Percentiles rank a stretch among this genome's conserved stretches.
These are phyloP conservation scores for Dendrolimus houi DNA, from an alignment of 2,888 invertebrate species.

Conservation along the genomic window DNA sequence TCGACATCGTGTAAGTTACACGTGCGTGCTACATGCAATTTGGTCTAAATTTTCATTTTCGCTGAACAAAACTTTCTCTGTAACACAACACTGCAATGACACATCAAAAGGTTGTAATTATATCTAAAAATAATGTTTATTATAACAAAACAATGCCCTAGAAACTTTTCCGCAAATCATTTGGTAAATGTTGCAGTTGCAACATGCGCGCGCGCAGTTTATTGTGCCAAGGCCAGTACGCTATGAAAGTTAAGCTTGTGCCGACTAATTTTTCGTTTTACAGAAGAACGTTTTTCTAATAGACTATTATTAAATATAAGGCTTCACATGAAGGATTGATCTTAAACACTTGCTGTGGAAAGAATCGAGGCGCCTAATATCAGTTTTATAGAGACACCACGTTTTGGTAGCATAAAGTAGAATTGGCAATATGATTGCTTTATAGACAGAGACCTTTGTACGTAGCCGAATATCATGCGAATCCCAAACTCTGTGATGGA, in stretches of 20 bases:
- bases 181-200: conserved; percentile 39
- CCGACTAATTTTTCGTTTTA: too few relatives aligned
- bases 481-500: too few relatives aligned
- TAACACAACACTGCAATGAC: not conserved
- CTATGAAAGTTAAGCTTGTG: not conserved
- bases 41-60: not conserved
- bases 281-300: too few relatives aligned
- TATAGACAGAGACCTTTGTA: too few relatives aligned
- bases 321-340: too few relatives aligned
- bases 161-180: conserved; percentile 44
- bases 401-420: too few relatives aligned
- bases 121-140: not conserved
- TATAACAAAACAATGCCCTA: conserved; percentile 25
- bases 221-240: conserved; percentile 50
- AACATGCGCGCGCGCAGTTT: conserved; percentile 46
- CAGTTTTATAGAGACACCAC: too few relatives aligned
- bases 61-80: not conserved
- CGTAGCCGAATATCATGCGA: too few relatives aligned
- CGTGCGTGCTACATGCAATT: not conserved
- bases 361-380: too few relatives aligned
- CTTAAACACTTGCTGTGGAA: too few relatives aligned
- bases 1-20: not conserved
- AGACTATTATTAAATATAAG: too few relatives aligned
- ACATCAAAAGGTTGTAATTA: not conserved
- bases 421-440: too few relatives aligned